Evolutionary conservation across 1,140 invertebrate species (phyloP).

Genomic region (Aphis gossypii): DNA sequence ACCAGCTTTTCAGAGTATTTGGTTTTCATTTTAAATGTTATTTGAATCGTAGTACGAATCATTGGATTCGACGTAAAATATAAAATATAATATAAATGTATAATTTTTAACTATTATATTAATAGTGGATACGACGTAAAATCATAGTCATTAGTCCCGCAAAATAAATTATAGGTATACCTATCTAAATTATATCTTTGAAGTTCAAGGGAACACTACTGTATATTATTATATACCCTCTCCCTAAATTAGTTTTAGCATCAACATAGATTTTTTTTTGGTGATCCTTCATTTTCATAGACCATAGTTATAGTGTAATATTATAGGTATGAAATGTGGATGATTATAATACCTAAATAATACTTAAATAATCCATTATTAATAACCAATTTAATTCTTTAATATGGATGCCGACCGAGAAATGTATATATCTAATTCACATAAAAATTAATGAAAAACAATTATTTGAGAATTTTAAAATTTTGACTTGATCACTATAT

Average conservation of each 20-base stretch:
- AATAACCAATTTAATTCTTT: no score
- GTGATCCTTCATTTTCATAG: no score
- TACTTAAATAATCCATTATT: no score
- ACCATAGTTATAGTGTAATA: no score
- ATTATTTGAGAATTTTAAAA: neutral
- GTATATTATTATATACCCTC: no score
- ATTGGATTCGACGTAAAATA: neutral
- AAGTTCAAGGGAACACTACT: no score
- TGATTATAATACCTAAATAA: no score
- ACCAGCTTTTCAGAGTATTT: neutral
- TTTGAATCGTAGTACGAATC: neutral
- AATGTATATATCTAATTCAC: neutral
- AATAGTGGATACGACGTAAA: neutral
- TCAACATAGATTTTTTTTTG: no score
- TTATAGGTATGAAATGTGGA: no score
- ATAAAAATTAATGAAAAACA: neutral
- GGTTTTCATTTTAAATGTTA: neutral
- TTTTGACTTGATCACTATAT: neutral
- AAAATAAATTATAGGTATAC: neutral
- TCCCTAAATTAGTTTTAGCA: no score
- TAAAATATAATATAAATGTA: neutral
- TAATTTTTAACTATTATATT: neutral
- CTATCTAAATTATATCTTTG: no score
- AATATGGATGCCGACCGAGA: no score
- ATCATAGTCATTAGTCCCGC: neutral